A percentile compares a stretch with the other conserved stretches of the same genome.
Evolutionary conservation across 2,113 vertebrate species (phyloP).

Genomic region (Mellivora capensis): DNA sequence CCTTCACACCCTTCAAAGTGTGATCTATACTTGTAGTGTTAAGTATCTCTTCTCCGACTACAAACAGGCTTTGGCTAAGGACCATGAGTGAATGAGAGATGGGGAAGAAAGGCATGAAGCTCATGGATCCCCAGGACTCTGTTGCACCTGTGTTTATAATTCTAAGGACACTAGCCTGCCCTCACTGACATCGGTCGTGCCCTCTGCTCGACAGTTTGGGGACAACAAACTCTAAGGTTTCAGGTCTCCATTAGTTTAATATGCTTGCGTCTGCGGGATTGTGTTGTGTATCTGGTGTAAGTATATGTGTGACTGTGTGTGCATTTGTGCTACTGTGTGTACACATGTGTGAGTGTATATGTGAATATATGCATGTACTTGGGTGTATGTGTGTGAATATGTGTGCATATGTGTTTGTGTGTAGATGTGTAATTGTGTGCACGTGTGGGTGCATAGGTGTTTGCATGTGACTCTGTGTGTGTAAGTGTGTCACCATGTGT

Average conservation of each 20-base stretch:
- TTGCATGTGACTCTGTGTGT: background rate
- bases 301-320: background rate
- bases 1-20: background rate
- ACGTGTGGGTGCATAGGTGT: background rate
- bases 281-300: no score
- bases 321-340: background rate
- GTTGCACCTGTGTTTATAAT: background rate
- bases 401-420: no score
- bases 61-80: background rate
- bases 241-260: background rate
- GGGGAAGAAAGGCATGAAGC: background rate
- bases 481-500: background rate
- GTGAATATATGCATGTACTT: background rate
- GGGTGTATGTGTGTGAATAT: background rate
- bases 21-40: background rate
- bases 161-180: background rate
- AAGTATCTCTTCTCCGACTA: background rate
- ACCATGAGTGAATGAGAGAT: no score
- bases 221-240: background rate
- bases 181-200: background rate
- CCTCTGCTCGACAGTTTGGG: background rate
- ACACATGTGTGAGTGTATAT: background rate
- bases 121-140: background rate
- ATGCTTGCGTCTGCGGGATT: accelerated
- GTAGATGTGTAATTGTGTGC: background rate